Conservation (phyloP, 2,797 vertebrate species). For the Ispidina picta region DNA sequence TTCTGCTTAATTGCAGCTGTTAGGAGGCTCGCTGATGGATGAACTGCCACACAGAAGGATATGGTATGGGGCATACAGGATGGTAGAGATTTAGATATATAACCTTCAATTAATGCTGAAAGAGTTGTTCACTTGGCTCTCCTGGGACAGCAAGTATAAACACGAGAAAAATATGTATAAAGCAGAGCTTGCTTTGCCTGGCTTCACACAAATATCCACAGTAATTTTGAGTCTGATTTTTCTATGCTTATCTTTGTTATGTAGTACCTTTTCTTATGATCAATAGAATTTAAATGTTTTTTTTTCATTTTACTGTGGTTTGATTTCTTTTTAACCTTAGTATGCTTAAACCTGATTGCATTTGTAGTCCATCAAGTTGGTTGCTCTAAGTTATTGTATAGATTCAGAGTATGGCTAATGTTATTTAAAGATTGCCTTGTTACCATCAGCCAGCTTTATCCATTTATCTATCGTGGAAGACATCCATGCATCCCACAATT, state of each 20-base stretch:
- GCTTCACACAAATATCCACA: background rate
- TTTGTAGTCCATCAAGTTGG: background rate
- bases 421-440: background rate
- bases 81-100: background rate
- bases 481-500: background rate
- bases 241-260: background rate
- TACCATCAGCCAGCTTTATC: background rate
- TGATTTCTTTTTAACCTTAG: background rate
- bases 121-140: background rate
- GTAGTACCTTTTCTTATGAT: background rate
- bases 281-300: background rate
- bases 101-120: conserved; percentile 12
- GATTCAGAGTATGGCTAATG: background rate
- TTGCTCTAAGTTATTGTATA: background rate
- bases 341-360: background rate
- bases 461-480: background rate
- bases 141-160: background rate
- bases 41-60: background rate
- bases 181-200: background rate
- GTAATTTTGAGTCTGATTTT: background rate
- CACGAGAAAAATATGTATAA: background rate
- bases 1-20: background rate
- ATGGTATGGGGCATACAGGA: background rate
- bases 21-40: background rate
- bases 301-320: background rate